Base-by-base conservation (phyloP, 92 coral and sea anemone genomes). In the Zoanthus sansibaricus region DNA sequence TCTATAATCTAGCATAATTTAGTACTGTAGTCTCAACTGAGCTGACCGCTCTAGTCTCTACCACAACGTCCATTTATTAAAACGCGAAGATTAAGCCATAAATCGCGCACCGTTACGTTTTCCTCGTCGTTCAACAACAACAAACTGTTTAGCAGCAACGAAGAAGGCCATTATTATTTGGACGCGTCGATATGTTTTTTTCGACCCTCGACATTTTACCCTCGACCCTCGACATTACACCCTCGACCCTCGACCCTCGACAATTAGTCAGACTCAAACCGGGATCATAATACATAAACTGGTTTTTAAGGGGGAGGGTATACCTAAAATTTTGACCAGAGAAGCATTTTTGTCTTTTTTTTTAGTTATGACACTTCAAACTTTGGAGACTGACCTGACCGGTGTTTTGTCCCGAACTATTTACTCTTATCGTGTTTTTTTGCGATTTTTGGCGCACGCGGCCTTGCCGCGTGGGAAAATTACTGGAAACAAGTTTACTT, bases 381-480 rank as follows among this genome's bases (percentile, higher is more conserved):
- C 74, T 69, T 69, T 69, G 74, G 74, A 69, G 74, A 69, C 74
- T 69, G 74, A 69, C 74, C 74, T 69, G 74, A 69, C 74, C 74
- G 74, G 74, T 69, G 74, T 69, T 69, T 69, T 69, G 74, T 69
- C 74, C 74, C 74, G 74, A 69, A 69, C 74, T 69, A 69, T 69
- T 69, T 69, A 69, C 74, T 69, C 74, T 69, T 69, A 69, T 69
- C 74, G 74, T 69, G 74, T 69, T 69, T 69, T 69, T 69, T 69
- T 69, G 74, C 74, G 74, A 69, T 69, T 69, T 69, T 69, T 69
- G 74, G 74, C 74, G 74, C 74, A 69, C 74, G 74, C 74, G 74
- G 74, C 74, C 74, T 69, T 69, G 74, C 74, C 74, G 74, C 74
- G 74, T 69, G 74, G 74, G 74, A 69, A 69, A 69, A 69, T 69